A percentile compares a stretch with the other conserved stretches of the same genome.
Conservation (phyloP, 64 coral and sea anemone genomes). For the Anthopleura sola region DNA sequence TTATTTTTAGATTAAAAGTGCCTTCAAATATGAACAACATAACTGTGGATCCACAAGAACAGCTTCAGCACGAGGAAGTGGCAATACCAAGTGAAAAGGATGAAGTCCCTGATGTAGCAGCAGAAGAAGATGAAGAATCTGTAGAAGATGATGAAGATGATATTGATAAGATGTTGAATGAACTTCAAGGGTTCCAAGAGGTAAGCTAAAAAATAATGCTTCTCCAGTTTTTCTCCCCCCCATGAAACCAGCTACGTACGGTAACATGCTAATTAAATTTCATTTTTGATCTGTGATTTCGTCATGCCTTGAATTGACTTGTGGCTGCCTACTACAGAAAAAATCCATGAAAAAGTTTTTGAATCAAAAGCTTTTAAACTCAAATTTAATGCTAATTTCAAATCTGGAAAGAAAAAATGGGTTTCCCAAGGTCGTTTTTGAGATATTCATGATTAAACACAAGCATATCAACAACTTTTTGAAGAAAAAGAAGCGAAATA, state of each 20-base stretch:
- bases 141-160: constrained; percentile 35
- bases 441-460: too few relatives aligned
- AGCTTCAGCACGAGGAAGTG: neutral
- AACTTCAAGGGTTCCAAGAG: constrained; percentile 81
- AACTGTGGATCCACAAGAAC: neutral
- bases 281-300: neutral
- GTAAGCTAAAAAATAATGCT: constrained; percentile 32
- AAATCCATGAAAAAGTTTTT: too few relatives aligned
- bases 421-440: too few relatives aligned
- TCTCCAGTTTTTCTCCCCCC: too few relatives aligned
- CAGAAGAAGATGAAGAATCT: neutral
- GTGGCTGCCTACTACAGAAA: too few relatives aligned
- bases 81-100: neutral
- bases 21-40: constrained; percentile 2
- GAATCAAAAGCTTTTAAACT: too few relatives aligned
- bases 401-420: too few relatives aligned
- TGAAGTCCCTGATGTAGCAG: neutral
- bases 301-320: too few relatives aligned
- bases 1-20: neutral
- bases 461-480: too few relatives aligned
- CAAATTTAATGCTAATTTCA: too few relatives aligned
- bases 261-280: neutral
- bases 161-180: constrained; percentile 93
- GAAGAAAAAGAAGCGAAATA: too few relatives aligned
- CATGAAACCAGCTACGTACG: neutral